These are phyloP conservation scores for Psittacula echo DNA, from an alignment of 2,797 vertebrate species.

Conservation along the genomic window DNA sequence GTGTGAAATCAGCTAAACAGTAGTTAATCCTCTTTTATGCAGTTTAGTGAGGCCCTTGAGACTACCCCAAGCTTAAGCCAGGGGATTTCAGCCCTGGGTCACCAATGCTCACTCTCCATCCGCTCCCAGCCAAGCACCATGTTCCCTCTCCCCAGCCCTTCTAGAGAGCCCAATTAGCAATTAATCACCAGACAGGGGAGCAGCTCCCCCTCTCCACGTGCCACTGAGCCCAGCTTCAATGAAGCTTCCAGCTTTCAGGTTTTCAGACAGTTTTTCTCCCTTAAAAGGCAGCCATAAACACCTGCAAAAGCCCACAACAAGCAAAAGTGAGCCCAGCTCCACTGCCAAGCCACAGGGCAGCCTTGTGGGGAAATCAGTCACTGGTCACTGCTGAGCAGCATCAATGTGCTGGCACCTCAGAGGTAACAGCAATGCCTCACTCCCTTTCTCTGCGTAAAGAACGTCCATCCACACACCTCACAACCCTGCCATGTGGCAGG, in stretches of 20 bases:
- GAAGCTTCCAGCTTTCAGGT: fast-evolving
- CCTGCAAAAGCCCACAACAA: background rate
- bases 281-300: background rate
- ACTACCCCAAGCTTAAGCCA: background rate
- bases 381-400: background rate
- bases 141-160: conserved; percentile 1
- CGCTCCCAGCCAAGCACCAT: background rate
- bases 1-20: conserved; percentile 59
- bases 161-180: conserved; percentile 11
- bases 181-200: background rate
- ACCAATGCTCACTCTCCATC: background rate
- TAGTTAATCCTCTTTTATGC: conserved; percentile 69
- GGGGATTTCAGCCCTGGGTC: conserved; percentile 36
- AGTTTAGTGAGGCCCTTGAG: conserved; percentile 67
- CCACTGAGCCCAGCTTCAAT: background rate
- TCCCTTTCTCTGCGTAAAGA: no score
- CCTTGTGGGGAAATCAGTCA: fast-evolving
- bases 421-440: fast-evolving
- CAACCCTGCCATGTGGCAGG: fast-evolving
- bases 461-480: fast-evolving
- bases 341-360: fast-evolving
- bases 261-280: background rate
- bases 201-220: background rate
- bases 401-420: fast-evolving
- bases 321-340: background rate